A percentile compares a stretch with the other conserved stretches of the same genome.
phyloP scores from a whole-genome alignment of 1,140 invertebrate species.

The Piezodorus guildinii region DNA sequence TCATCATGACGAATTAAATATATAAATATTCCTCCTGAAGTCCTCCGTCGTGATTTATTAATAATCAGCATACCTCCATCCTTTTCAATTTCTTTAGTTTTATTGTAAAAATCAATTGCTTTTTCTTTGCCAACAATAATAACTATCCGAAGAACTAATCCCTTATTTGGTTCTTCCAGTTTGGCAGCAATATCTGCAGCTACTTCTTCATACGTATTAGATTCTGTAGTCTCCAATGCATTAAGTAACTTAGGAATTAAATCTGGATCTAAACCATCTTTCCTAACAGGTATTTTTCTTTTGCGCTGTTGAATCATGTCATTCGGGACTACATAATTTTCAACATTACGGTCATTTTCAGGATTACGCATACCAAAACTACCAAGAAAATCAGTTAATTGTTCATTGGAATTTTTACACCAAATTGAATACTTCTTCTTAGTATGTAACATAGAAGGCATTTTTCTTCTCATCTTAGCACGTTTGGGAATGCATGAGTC shows the following conservation, averaged over 20 bases:
- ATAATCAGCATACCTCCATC: conserved; percentile 36
- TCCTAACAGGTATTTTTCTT: background rate
- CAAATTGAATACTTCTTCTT: conserved; percentile 19
- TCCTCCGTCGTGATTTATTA: conserved; percentile 35
- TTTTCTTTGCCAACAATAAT: conserved; percentile 33
- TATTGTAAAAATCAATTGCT: conserved; percentile 32
- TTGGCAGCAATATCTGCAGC: conserved; percentile 18
- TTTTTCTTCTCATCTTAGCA: conserved; percentile 9
- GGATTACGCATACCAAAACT: conserved; percentile 10
- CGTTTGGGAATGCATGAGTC: background rate
- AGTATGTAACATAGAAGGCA: background rate
- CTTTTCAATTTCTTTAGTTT: conserved; percentile 35
- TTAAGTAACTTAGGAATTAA: conserved; percentile 10
- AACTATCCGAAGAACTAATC: conserved; percentile 31
- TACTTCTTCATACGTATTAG: conserved; percentile 18
- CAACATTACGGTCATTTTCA: conserved; percentile 21
- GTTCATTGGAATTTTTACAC: conserved; percentile 16
- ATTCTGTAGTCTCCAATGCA: conserved; percentile 6
- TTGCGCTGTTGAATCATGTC: background rate
- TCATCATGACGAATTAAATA: conserved; percentile 28
- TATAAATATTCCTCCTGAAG: conserved; percentile 38
- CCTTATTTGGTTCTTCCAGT: conserved; percentile 18
- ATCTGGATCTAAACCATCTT: background rate
- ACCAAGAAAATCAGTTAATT: conserved; percentile 16
- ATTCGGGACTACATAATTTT: conserved; percentile 16